Percentiles rank a stretch among this genome's conserved stretches.
phyloP scores from a whole-genome alignment of 23 tunicate genomes.

The Trididemnum clinides region DNA sequence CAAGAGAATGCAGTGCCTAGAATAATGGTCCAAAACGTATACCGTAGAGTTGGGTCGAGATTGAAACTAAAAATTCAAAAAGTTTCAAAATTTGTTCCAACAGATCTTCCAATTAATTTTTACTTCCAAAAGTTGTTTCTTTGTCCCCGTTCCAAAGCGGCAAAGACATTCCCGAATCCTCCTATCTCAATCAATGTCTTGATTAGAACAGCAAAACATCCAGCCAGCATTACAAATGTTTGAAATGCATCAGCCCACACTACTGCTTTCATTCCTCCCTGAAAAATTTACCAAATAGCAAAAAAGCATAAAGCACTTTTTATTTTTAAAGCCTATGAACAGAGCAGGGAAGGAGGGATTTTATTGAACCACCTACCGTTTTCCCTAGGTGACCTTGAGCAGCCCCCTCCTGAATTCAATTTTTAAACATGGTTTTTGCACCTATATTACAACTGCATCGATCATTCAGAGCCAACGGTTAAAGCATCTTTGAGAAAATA shows the following conservation, averaged over 20 bases:
- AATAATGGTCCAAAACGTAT: slow-evolving; percentile 42
- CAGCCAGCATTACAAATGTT: slow-evolving; percentile 51
- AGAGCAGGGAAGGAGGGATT: too few species aligned
- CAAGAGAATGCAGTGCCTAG: slow-evolving; percentile 10
- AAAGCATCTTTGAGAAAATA: too few species aligned
- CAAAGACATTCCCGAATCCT: slow-evolving; percentile 30
- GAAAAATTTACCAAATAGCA: too few species aligned
- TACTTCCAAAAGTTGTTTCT: slow-evolving; percentile 46
- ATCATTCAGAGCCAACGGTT: too few species aligned
- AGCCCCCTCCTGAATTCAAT: too few species aligned
- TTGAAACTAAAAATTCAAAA: slow-evolving; percentile 17
- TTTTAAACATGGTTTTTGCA: too few species aligned
- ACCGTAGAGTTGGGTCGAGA: slow-evolving; percentile 35
- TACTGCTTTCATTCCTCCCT: slow-evolving; percentile 84
- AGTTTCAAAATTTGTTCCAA: neutral
- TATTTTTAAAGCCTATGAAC: too few species aligned
- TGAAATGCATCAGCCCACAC: slow-evolving; percentile 64
- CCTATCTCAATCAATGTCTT: slow-evolving; percentile 31
- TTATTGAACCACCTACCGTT: too few species aligned
- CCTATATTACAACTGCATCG: too few species aligned
- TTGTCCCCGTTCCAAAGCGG: slow-evolving; percentile 52
- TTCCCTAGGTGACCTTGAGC: too few species aligned
- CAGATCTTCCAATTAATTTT: neutral
- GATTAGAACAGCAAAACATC: slow-evolving; percentile 44
- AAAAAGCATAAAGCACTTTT: too few species aligned